Evolutionary conservation across 1,140 invertebrate species (phyloP).

Genomic region (Antheraea mylitta): DNA sequence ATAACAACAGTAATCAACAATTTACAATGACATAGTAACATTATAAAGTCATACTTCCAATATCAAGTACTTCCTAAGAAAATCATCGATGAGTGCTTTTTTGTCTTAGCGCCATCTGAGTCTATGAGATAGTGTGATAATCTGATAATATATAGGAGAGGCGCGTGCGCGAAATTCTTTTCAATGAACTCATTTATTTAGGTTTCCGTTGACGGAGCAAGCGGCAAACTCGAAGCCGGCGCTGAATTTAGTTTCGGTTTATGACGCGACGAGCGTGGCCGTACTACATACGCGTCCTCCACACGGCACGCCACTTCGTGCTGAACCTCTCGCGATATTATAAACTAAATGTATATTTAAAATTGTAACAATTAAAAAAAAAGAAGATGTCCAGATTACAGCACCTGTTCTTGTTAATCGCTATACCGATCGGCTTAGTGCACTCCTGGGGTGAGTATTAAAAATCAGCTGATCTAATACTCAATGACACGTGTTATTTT

Average conservation of each 20-base stretch:
- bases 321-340: conserved; percentile 60
- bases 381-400: conserved; percentile 63
- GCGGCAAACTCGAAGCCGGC: conserved; percentile 32
- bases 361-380: conserved; percentile 54
- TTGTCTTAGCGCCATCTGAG: not conserved
- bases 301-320: conserved; percentile 33
- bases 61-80: not conserved
- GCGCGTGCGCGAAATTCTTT: conserved; percentile 45
- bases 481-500: conserved; percentile 63
- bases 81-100: not conserved
- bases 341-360: conserved; percentile 62
- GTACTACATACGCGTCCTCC: conserved; percentile 52
- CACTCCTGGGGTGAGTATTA: conserved; percentile 67
- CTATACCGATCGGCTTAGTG: conserved; percentile 43
- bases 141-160: conserved; percentile 23
- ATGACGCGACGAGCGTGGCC: conserved; percentile 53
- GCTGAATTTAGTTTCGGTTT: conserved; percentile 58
- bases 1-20: not conserved
- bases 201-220: conserved; percentile 36
- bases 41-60: not conserved
- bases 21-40: not conserved
- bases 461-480: conserved; percentile 64
- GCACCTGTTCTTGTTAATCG: conserved; percentile 50
- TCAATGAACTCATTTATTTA: conserved; percentile 55
- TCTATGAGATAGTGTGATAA: conserved; percentile 17